Evolutionary conservation across 2,113 vertebrate species (phyloP).

Genomic region (Gasterosteus nipponicus): DNA sequence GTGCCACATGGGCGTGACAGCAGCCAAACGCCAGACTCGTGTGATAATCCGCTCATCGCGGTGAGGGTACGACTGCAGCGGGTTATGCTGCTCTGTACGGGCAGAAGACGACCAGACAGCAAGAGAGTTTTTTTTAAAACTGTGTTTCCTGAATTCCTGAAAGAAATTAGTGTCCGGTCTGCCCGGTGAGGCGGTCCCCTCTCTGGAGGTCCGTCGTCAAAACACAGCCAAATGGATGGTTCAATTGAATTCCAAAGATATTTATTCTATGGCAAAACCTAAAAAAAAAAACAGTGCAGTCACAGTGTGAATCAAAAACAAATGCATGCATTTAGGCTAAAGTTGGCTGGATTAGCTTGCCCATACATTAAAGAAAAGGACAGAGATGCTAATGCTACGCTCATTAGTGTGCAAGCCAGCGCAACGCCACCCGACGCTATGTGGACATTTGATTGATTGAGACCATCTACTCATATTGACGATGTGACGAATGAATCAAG

Average conservation of each 20-base stretch:
- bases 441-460: background rate
- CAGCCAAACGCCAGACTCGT: slow-evolving; percentile 43
- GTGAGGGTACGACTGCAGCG: slow-evolving; percentile 16
- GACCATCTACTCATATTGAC: background rate
- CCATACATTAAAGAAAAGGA: background rate
- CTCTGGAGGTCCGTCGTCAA: too few species aligned
- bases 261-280: too few species aligned
- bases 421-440: background rate
- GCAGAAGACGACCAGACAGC: background rate
- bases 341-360: background rate
- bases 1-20: slow-evolving; percentile 54
- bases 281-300: too few species aligned
- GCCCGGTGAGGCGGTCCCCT: too few species aligned
- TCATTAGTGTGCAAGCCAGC: background rate
- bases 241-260: too few species aligned
- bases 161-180: too few species aligned
- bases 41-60: slow-evolving; percentile 47
- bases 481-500: background rate
- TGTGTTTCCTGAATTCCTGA: background rate
- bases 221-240: too few species aligned
- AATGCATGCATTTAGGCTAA: background rate
- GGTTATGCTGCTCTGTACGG: slow-evolving; percentile 13
- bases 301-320: too few species aligned
- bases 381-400: background rate
- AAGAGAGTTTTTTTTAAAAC: background rate